These are phyloP conservation scores for Porites divaricata DNA, from an alignment of 92 coral and sea anemone genomes.

Conservation along the genomic window DNA sequence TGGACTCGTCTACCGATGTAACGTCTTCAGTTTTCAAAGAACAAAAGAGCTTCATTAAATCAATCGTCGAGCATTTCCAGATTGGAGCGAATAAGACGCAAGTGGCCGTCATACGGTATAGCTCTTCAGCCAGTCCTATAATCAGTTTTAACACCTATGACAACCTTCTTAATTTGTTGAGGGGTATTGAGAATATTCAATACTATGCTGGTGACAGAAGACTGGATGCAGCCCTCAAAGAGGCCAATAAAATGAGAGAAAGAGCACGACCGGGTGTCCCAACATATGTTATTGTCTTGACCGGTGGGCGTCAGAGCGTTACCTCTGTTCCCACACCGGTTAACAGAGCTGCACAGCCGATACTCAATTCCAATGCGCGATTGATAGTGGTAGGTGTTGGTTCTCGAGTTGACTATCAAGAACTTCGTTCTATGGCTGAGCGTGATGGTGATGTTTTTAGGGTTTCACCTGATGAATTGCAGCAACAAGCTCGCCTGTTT, in stretches of 20 bases:
- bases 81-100: slow-evolving; percentile 67
- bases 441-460: slow-evolving; percentile 54
- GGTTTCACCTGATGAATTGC: slow-evolving; percentile 38
- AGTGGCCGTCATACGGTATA: slow-evolving; percentile 82
- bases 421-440: slow-evolving; percentile 48
- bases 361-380: slow-evolving; percentile 71
- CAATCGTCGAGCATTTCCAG: slow-evolving; percentile 58
- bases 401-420: slow-evolving; percentile 46
- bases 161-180: slow-evolving; percentile 55
- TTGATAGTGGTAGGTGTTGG: slow-evolving; percentile 85
- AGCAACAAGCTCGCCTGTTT: slow-evolving; percentile 32
- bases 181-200: slow-evolving; percentile 64
- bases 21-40: slow-evolving; percentile 57
- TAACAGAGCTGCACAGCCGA: slow-evolving; percentile 57
- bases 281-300: slow-evolving; percentile 57
- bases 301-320: slow-evolving; percentile 67
- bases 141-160: slow-evolving; percentile 60
- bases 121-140: slow-evolving; percentile 51
- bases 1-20: slow-evolving; percentile 87
- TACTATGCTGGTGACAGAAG: slow-evolving; percentile 70
- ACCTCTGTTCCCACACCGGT: slow-evolving; percentile 58
- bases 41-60: slow-evolving; percentile 78
- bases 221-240: slow-evolving; percentile 65
- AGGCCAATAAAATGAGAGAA: slow-evolving; percentile 47
- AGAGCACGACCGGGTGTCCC: slow-evolving; percentile 44